phyloP scores from a whole-genome alignment of 2,888 invertebrate species.

The Melanostoma mellinum region DNA sequence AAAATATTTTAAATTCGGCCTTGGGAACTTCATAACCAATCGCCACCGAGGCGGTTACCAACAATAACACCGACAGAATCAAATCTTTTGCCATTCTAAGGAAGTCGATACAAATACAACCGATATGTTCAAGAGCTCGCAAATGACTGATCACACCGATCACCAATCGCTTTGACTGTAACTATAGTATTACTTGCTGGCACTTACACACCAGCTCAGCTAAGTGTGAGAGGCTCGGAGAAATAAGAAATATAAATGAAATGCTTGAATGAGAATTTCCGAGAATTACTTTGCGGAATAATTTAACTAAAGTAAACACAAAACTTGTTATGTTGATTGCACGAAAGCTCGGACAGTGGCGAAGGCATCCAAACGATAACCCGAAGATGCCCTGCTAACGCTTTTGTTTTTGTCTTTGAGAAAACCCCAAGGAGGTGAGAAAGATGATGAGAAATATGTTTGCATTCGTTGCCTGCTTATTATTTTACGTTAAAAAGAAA shows the following conservation, averaged over 20 bases:
- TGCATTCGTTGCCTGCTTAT: too few relatives aligned
- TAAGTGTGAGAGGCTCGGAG: background rate
- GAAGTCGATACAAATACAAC: slow-evolving; percentile 17
- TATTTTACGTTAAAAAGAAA: too few relatives aligned
- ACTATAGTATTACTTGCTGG: too few relatives aligned
- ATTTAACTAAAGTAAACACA: too few relatives aligned
- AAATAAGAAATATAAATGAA: slow-evolving; percentile 1
- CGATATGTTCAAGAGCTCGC: slow-evolving; percentile 15
- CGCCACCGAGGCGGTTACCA: slow-evolving; percentile 8
- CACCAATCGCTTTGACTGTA: background rate
- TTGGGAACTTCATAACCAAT: slow-evolving; percentile 76
- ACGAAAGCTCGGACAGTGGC: too few relatives aligned
- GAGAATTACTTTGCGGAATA: background rate
- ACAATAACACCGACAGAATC: slow-evolving; percentile 1
- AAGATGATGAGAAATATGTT: too few relatives aligned
- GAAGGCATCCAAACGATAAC: too few relatives aligned
- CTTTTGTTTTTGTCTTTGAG: too few relatives aligned
- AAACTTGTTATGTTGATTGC: too few relatives aligned
- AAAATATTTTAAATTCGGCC: slow-evolving; percentile 82
- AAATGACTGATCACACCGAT: slow-evolving; percentile 31
- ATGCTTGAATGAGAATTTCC: background rate
- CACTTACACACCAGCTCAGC: too few relatives aligned
- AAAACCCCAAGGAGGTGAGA: too few relatives aligned
- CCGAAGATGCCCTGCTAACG: too few relatives aligned
- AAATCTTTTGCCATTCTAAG: slow-evolving; percentile 9